Evolutionary conservation across 2,888 invertebrate genomes (phyloP), one percentile per base, ranked within the genome.

Genomic region (Ophion obscuratus): DNA sequence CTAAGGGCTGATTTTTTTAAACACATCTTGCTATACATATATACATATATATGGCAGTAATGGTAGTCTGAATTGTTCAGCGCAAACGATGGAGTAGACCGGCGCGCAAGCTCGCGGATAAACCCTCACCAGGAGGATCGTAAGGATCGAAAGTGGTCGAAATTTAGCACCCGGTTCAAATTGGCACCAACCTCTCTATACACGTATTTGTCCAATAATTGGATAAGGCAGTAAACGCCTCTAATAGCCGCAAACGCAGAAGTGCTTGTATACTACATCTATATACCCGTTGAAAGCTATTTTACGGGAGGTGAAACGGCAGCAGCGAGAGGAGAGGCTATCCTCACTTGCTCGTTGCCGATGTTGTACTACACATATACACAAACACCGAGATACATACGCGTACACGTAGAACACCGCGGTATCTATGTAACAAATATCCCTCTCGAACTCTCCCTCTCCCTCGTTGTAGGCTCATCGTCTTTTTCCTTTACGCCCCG

Each of bases 161-260:
- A 67, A 61, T 70, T 20, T 62, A 44, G 17, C 44, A 74, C 73
- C 27, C 40, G 62, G 36, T 80, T 40, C 20, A 71, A 40, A 66
- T 74, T 44, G 67, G 57, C 68, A 31, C 76, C 61, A 57, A 70
- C 81, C 67, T 59, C 47, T 53, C 76, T 81, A 76, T 68, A 81
- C 85, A 83, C 84, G 81, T 92, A 91, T 92, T 92, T 92, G 91
- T 89, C 91, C 89, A 91, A 92, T 92, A 92, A 92, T 93, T 92
- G 92, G 92, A 92, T 90, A 89, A 91, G 92, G 91, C 89, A 90
- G 92, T 93, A 92, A 93, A 92, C 90, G 90, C 90, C 89, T 89
- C 90, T 89, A 91, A 92, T 91, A 92, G 91, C 90, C 91, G 89
- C 83, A 85, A 86, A 86, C 81, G 83, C 81, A 84, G 85, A 86